Percentiles rank a stretch among this genome's conserved stretches.
phyloP scores from a whole-genome alignment of 2,888 invertebrate genomes.

The Tetheella fluctuosa region DNA sequence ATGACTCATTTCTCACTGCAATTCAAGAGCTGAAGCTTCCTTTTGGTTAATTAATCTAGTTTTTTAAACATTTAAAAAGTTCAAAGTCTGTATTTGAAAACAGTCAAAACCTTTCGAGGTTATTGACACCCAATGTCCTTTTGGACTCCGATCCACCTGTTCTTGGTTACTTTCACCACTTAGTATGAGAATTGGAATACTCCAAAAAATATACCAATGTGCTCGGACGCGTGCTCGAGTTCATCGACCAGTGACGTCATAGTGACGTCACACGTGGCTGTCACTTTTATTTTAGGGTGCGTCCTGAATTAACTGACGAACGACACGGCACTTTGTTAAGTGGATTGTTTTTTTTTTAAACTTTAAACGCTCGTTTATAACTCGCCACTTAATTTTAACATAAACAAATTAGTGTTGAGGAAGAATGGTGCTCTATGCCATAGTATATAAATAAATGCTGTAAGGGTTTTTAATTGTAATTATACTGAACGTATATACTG shows the following conservation, averaged over 20 bases:
- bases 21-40: neutral
- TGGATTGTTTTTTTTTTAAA: constrained; percentile 21
- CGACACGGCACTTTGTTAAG: constrained; percentile 23
- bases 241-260: constrained; percentile 64
- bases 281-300: constrained; percentile 74
- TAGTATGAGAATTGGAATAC: neutral
- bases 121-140: too few relatives aligned
- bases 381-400: constrained; percentile 7
- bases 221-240: constrained; percentile 43
- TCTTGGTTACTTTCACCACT: too few relatives aligned
- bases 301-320: constrained; percentile 41
- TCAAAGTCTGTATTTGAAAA: too few relatives aligned
- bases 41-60: too few relatives aligned
- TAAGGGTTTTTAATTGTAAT: neutral
- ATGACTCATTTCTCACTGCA: neutral
- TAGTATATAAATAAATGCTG: neutral
- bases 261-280: constrained; percentile 60
- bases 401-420: constrained; percentile 11
- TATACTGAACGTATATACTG: neutral
- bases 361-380: constrained; percentile 14
- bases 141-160: too few relatives aligned
- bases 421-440: neutral
- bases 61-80: neutral
- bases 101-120: too few relatives aligned
- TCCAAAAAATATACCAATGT: constrained; percentile 23